A percentile compares a stretch with the other conserved stretches of the same genome.
phyloP scores from a whole-genome alignment of 2,797 vertebrate genomes.

The Crenuchus spilurus region DNA sequence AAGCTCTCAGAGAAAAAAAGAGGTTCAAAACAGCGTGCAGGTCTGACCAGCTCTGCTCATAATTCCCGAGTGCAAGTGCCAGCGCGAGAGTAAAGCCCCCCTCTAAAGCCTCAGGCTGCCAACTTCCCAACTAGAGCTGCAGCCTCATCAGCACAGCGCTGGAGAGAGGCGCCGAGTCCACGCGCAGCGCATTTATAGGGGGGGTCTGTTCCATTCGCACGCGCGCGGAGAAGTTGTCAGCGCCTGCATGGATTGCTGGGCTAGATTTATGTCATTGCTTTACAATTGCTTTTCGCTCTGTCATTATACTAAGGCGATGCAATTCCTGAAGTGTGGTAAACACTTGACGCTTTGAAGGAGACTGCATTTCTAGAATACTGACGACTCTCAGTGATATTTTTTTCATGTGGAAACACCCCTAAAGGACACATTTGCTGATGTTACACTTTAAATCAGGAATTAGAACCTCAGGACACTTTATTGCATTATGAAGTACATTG shows the following conservation, averaged over 20 bases:
- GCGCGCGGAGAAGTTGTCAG: constrained; percentile 11
- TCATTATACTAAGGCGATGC: neutral
- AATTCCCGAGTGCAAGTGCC: constrained; percentile 94
- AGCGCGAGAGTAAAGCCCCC: constrained; percentile 82
- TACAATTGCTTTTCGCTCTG: neutral
- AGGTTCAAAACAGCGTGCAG: constrained; percentile 84
- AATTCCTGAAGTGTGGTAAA: neutral
- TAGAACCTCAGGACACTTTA: neutral
- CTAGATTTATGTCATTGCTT: neutral
- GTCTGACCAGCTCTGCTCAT: constrained; percentile 96
- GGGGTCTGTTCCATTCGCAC: constrained; percentile 80
- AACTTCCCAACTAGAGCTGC: constrained; percentile 98
- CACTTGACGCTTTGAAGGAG: neutral
- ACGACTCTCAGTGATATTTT: neutral
- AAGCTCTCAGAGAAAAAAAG: neutral
- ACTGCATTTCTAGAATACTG: neutral
- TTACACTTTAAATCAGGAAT: neutral
- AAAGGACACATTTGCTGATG: neutral
- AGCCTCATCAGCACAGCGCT: constrained; percentile 91
- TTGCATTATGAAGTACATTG: neutral
- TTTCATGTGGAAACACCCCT: neutral
- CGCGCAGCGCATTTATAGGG: constrained; percentile 95
- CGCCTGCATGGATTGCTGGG: neutral
- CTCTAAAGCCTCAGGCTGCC: constrained; percentile 84
- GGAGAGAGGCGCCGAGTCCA: constrained; percentile 89